Conservation (phyloP, 2,797 vertebrate genomes). For the Sebastes oblongus region DNA sequence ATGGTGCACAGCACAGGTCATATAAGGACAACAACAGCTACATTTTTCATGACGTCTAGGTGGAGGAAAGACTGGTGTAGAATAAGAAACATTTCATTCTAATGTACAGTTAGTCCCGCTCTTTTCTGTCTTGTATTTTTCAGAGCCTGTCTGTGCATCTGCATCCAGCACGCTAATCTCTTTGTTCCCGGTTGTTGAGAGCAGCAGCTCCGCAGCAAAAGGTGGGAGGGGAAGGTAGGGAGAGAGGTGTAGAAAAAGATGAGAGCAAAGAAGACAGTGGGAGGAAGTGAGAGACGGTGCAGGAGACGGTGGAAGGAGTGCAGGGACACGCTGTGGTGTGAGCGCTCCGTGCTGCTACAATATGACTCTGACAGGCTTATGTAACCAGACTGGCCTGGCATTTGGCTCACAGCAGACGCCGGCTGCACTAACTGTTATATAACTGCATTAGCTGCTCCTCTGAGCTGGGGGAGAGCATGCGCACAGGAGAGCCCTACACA, state of each 20-base stretch:
- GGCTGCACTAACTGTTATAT: conserved; percentile 83
- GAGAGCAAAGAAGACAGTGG: conserved; percentile 40
- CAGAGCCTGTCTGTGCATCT: conserved; percentile 41
- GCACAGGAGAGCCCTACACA: conserved; percentile 42
- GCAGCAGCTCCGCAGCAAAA: conserved; percentile 34
- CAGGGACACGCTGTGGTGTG: conserved; percentile 68
- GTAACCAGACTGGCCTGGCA: conserved; percentile 82
- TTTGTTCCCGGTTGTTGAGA: conserved; percentile 57
- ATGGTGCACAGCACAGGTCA: background rate
- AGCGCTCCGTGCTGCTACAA: conserved; percentile 76
- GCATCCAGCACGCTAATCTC: conserved; percentile 42
- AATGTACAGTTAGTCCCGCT: background rate
- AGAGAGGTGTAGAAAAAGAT: conserved; percentile 13
- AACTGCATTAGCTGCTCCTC: conserved; percentile 84
- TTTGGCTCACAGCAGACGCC: conserved; percentile 83
- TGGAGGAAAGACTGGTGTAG: background rate
- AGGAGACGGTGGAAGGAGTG: conserved; percentile 55
- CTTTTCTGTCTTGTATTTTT: conserved; percentile 33
- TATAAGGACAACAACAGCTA: background rate
- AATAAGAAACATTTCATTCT: background rate
- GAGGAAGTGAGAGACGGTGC: conserved; percentile 67
- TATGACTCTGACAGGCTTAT: conserved; percentile 83
- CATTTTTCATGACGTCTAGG: background rate
- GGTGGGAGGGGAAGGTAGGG: background rate
- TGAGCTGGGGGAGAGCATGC: conserved; percentile 74